phyloP scores from a whole-genome alignment of 1,140 invertebrate species.

The Euglossa dilemma region DNA sequence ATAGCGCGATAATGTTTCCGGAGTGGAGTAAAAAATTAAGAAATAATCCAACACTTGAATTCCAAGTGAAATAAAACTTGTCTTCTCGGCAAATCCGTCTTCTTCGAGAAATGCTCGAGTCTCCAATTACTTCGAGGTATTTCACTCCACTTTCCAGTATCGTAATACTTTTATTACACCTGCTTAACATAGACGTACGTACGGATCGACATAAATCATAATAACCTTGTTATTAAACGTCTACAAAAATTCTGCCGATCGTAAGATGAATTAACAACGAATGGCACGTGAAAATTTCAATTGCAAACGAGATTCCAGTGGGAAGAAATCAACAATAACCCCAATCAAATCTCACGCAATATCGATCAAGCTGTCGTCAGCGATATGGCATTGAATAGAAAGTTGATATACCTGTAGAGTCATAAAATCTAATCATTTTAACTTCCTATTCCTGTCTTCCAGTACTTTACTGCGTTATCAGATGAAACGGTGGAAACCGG shows the following conservation, averaged over 20 bases:
- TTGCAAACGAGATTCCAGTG: constrained; percentile 16
- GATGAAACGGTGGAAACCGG: too few relatives aligned
- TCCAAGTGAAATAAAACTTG: not conserved
- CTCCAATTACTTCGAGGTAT: too few relatives aligned
- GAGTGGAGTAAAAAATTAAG: not conserved
- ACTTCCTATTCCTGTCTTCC: too few relatives aligned
- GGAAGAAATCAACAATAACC: not conserved
- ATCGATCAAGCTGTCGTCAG: constrained; percentile 16
- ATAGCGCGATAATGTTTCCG: not conserved
- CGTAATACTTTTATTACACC: too few relatives aligned
- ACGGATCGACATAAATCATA: too few relatives aligned
- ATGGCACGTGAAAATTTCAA: not conserved
- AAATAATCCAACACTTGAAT: not conserved
- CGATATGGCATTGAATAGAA: constrained; percentile 3
- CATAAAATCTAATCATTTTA: not conserved
- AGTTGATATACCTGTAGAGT: not conserved
- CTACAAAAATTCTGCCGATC: not conserved
- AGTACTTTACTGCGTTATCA: too few relatives aligned
- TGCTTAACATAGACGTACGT: too few relatives aligned
- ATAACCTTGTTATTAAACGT: not conserved
- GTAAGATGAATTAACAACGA: not conserved
- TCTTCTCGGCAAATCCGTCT: not conserved
- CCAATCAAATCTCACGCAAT: constrained; percentile 39
- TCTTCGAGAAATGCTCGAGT: not conserved
- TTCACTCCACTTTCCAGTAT: too few relatives aligned